These are phyloP conservation scores for Globodera ellingtonae DNA, from an alignment of 1,140 invertebrate genomes.

Conservation along the genomic window DNA sequence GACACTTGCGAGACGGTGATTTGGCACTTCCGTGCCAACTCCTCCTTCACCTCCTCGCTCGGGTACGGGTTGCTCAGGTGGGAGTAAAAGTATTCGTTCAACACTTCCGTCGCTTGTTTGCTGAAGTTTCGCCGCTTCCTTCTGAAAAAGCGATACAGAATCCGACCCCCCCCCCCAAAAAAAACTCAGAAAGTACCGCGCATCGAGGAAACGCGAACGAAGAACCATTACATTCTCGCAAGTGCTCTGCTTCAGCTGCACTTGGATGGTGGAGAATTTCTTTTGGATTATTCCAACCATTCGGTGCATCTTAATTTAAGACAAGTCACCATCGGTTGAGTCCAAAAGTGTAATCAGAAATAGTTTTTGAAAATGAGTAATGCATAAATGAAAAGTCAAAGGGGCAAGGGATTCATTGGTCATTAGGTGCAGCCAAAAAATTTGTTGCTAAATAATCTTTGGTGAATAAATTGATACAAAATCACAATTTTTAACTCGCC, in stretches of 20 bases:
- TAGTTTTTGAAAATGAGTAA: too few relatives aligned
- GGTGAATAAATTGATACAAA: neutral
- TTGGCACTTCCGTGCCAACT: conserved; percentile 96
- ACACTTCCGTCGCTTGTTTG: conserved; percentile 98
- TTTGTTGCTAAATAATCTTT: too few relatives aligned
- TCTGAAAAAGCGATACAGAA: conserved; percentile 68
- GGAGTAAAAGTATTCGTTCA: conserved; percentile 79
- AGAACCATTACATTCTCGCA: conserved; percentile 99
- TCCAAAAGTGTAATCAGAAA: conserved; percentile 66
- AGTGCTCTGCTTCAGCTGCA: conserved; percentile 98
- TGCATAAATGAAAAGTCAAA: too few relatives aligned
- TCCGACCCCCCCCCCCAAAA: neutral
- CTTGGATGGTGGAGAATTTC: conserved; percentile 99
- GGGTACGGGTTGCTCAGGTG: conserved; percentile 85
- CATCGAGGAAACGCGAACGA: conserved; percentile 71
- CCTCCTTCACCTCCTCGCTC: conserved; percentile 99
- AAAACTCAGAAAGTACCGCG: conserved; percentile 44
- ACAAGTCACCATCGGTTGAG: neutral
- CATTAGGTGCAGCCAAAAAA: conserved; percentile 4
- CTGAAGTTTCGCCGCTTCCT: conserved; percentile 98
- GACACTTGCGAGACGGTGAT: conserved; percentile 89
- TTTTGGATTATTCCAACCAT: conserved; percentile 99
- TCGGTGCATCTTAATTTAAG: conserved; percentile 77
- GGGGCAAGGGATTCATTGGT: neutral
- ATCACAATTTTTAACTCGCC: neutral